These are phyloP conservation scores for Triplophysa siluroides DNA, from an alignment of 2,113 vertebrate genomes.

Conservation along the genomic window DNA sequence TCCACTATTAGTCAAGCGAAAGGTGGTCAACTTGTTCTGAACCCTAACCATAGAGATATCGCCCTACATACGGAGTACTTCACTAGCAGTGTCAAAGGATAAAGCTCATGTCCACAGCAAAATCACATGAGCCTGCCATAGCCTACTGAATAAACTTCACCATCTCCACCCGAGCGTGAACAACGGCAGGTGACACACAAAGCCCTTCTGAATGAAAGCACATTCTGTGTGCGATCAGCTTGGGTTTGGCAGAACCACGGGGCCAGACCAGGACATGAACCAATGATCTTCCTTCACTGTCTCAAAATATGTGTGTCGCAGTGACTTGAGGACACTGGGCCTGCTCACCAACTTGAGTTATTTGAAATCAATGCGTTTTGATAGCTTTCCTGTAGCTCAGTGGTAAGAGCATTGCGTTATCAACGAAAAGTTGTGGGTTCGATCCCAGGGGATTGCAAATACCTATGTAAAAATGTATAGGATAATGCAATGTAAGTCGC, in stretches of 20 bases:
- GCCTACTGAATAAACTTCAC: constrained; percentile 24
- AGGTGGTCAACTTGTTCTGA: background rate
- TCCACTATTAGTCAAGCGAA: too few species aligned
- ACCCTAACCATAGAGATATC: background rate
- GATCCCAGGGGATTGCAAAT: too few species aligned
- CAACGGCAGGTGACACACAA: constrained; percentile 21
- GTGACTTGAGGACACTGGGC: background rate
- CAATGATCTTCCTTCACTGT: constrained; percentile 26
- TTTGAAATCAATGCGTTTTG: background rate
- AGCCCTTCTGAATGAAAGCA: too few species aligned
- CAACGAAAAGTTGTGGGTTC: too few species aligned
- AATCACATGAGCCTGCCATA: constrained; percentile 15
- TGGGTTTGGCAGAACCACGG: constrained; percentile 10
- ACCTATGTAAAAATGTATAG: too few species aligned
- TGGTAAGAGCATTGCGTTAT: too few species aligned
- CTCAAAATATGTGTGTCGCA: background rate
- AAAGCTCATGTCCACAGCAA: constrained; percentile 19
- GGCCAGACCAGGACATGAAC: constrained; percentile 24
- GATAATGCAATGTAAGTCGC: too few species aligned
- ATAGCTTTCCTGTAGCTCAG: too few species aligned
- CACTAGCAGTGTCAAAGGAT: background rate
- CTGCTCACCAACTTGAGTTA: background rate
- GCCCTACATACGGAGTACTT: background rate
- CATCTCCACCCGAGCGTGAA: constrained; percentile 24
- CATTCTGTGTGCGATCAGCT: background rate